Base-by-base conservation (phyloP, 2,113 vertebrate species). In the Monopterus albus region DNA sequence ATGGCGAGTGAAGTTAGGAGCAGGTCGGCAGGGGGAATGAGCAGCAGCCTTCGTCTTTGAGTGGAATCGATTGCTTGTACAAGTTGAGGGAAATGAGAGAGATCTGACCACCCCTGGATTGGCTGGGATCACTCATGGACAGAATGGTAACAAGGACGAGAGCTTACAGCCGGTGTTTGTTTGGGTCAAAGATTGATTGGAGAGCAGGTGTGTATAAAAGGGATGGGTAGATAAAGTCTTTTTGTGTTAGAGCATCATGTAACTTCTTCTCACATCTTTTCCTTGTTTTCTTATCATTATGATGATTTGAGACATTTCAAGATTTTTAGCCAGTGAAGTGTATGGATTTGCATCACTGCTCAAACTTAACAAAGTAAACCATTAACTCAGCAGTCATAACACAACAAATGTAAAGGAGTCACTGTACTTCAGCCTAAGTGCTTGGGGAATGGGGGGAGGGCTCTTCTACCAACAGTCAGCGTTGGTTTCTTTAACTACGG, bases 71-170 rank as follows among this genome's bases (percentile, higher is more conserved):
- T 91, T 33, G 74, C 80, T 78, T 70, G 72, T 83, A 69, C 79
- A 74, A 75, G 82, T 81, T 60, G 33, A 75, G 78, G 87, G 84
- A 91, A 85, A 89, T 83, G 76, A 83, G 83, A 81, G 84, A 33
- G 68, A 75, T 77, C 80, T 88, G 84, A 81, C 82, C 82, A 47
- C 70, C 82, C 6, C 42, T 5, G 53, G 63, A 79, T 57, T 49
- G 82, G 72, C 64, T 81, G 58, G 57, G 65, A 60, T 77, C 65
- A 28, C 29, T 83, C 81, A 82, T 20, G 7, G 40, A 36, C 62
- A 65, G 81, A 83, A 86, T 76, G 42, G 18, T 69, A 79, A 84
- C 39, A 17, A 75, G 57, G 23, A 35, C 23, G 23, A 55, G 45
- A 42, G 55, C 63, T 65, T 7, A 20, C 2, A 20, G 50, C 17